Base-by-base conservation (phyloP, 1,140 invertebrate species). In the Hycleus cichorii region DNA sequence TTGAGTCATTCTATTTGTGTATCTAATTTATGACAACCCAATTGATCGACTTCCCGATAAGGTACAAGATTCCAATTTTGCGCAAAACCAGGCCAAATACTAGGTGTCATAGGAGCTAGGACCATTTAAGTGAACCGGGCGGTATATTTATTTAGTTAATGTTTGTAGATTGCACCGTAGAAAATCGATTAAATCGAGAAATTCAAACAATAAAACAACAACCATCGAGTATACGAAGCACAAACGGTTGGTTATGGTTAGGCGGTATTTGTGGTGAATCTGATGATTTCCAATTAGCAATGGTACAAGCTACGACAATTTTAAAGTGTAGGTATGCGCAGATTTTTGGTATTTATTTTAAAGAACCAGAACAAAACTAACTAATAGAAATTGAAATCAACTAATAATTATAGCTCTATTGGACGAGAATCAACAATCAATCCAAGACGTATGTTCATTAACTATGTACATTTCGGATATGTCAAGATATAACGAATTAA, bases 381-480 rank as follows among this genome's bases (percentile, higher is more conserved):
- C 2, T 18, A 18, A 18, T 18, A 18, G 18, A 39, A 39, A 39
- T 39, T 39, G 39, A 7, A 39, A 39, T 39, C 10, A 10, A 39
- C 1, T 47, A n/a, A 27, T 5, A 47, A 24, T 60, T 66, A 12
- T 46, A 69, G 68, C 47, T n/a, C 53, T 59, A 27, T 50, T 69
- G 32, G 44, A 47, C 9, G n/a, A 52, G 24, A 77, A 84, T 71
- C 75, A 77, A 60, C 76, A 89, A 58, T 72, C 77, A 45, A 72
- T 90, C 48, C 74, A 78, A 47, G 82, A 93, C 68, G 73, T 94
- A 45, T 88, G 90, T 64, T 83, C 85, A 7, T 81, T 95, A 38
- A 88, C 85, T 49, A 77, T 95, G 62, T 95, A 90, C 69, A 82
- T 97, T 52, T 79, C 83, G 55, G 84, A 88, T 67, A 93, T 97